Base-by-base conservation (phyloP, 2,888 invertebrate species). In the Tuta absoluta region DNA sequence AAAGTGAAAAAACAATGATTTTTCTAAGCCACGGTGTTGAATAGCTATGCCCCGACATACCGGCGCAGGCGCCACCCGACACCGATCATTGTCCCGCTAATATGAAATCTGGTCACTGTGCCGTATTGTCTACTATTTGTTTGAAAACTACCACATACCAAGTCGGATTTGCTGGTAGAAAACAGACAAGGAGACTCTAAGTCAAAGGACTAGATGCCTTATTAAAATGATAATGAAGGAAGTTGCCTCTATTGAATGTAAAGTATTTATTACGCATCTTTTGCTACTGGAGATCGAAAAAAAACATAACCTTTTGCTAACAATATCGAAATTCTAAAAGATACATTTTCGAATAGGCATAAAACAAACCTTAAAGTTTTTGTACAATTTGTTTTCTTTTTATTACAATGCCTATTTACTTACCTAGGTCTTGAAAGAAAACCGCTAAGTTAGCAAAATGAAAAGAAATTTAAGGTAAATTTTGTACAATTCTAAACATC, bases 111-210 rank as follows among this genome's bases (percentile, higher is more conserved):
- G 72, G 74, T 71, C 75, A 79, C 71, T 75, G 76, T 73, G 75
- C 66, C 76, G 75, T 80, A 84, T 85, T 85, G 85, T 85, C 80
- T 79, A 81, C 79, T 71, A 73, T 72, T 77, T 85, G 85, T 86
- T 85, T 79, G 75, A 75, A 80, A 85, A 84, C 80, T 78, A 14
- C 41, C 41, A 24, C 56, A 60, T 60, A 60, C 59, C 59, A 41
- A 21, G 45, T 60, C 41, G 56, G 14, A 56, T 14, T 33, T 56
- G 28, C 33, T 10, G 24, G 14, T 28, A 8, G 23, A 28, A n/a
- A 28, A 17, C 56, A 28, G 56, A 56, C 7, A 23, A n/a, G 14
- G 28, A 28, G 56, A 24, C 56, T 56, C 24, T 56, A 28, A 56
- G 28, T 14, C 23, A n/a, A 56, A 12, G 56, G 56, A 8, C 17